Evolutionary conservation across 1,140 invertebrate species (phyloP).

Genomic region (Propsilocerus akamusi): DNA sequence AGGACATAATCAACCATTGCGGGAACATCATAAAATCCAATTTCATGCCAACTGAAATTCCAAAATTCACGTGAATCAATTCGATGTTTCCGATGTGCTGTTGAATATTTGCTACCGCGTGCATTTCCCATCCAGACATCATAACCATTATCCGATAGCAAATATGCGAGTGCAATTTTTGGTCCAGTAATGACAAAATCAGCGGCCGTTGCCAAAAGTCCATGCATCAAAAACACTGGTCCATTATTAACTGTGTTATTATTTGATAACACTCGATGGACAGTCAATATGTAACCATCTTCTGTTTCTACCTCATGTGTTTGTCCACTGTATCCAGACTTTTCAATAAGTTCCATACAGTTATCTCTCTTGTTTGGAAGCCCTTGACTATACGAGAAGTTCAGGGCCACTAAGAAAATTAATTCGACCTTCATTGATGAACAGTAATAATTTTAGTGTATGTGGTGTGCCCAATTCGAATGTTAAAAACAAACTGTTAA

Average conservation of each 20-base stretch:
- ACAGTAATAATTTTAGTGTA: background rate
- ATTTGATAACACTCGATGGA: slow-evolving; percentile 24
- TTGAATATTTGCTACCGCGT: slow-evolving; percentile 49
- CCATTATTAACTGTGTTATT: slow-evolving; percentile 11
- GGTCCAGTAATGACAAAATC: slow-evolving; percentile 37
- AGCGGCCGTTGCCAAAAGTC: slow-evolving; percentile 34
- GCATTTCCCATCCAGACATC: slow-evolving; percentile 51
- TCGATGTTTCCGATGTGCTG: slow-evolving; percentile 27
- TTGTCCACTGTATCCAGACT: slow-evolving; percentile 38
- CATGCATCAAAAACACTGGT: slow-evolving; percentile 43
- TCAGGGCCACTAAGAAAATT: slow-evolving; percentile 14
- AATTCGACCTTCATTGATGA: background rate
- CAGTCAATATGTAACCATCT: slow-evolving; percentile 33
- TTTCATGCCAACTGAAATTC: slow-evolving; percentile 65
- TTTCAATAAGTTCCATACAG: slow-evolving; percentile 27
- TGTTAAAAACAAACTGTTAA: background rate
- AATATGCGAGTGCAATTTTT: slow-evolving; percentile 19
- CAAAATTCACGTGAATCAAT: slow-evolving; percentile 37
- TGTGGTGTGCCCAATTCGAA: background rate
- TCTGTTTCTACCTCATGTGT: slow-evolving; percentile 28
- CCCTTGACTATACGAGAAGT: too few species aligned
- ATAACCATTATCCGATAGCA: background rate
- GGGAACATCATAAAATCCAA: slow-evolving; percentile 55
- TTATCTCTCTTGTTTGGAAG: too few species aligned
- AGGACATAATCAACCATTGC: slow-evolving; percentile 54